These are phyloP conservation scores for Empidonax alnorum DNA, from an alignment of 2,113 vertebrate genomes.

Conservation along the genomic window DNA sequence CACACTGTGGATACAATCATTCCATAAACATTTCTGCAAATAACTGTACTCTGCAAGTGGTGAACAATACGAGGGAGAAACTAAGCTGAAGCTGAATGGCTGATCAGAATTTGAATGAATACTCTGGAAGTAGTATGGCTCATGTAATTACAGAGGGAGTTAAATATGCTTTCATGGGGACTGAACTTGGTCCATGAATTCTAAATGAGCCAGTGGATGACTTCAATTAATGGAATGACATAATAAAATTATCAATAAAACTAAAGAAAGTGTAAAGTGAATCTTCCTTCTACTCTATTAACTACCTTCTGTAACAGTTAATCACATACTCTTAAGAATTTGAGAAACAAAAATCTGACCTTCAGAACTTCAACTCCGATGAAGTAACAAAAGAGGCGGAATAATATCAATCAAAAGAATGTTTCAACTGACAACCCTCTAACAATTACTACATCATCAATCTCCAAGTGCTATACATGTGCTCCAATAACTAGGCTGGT, in stretches of 20 bases:
- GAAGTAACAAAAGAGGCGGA: neutral
- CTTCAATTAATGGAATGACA: constrained; percentile 33
- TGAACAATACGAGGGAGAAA: neutral
- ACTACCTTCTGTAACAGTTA: neutral
- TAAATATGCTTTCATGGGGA: constrained; percentile 7
- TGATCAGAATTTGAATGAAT: constrained; percentile 43
- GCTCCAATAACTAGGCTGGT: neutral
- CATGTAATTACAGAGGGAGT: neutral
- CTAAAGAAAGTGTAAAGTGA: neutral
- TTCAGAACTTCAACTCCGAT: neutral
- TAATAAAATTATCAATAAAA: constrained; percentile 43
- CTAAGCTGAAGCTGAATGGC: neutral
- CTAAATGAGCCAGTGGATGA: constrained; percentile 32
- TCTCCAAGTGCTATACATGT: neutral
- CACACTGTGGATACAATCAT: neutral
- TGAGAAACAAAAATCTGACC: constrained; percentile 18
- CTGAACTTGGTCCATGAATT: constrained; percentile 29
- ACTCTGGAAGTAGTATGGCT: neutral
- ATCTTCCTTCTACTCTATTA: neutral
- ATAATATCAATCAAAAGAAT: neutral
- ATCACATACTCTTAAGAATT: neutral
- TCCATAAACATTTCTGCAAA: neutral
- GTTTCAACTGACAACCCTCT: neutral
- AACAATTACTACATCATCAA: neutral
- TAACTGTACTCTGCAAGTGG: neutral